A percentile compares a stretch with the other conserved stretches of the same genome.
Evolutionary conservation across 1,140 invertebrate species (phyloP).

Genomic region (Micrasema minimum): DNA sequence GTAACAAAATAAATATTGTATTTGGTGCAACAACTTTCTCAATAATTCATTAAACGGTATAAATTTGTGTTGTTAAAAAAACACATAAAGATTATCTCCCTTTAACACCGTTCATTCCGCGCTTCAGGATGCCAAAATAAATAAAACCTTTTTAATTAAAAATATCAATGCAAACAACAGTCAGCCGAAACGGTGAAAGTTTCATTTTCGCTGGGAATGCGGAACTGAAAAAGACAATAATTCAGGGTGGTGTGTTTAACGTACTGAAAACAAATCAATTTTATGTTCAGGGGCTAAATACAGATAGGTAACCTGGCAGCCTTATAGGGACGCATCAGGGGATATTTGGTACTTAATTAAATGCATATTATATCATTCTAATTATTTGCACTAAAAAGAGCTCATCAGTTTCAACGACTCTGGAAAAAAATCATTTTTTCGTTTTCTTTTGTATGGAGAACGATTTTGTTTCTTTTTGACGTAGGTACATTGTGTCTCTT

Average conservation of each 20-base stretch:
- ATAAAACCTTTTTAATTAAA: constrained; percentile 30
- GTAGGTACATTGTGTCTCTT: neutral
- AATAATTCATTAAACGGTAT: too few species aligned
- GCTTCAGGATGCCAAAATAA: neutral
- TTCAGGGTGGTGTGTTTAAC: constrained; percentile 11
- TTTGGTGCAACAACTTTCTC: too few species aligned
- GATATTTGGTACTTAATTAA: too few species aligned
- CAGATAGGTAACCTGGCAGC: too few species aligned
- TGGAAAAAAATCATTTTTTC: too few species aligned
- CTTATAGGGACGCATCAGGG: too few species aligned
- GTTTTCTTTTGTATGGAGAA: too few species aligned
- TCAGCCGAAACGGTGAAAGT: constrained; percentile 16
- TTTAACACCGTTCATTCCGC: neutral
- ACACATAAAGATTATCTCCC: constrained; percentile 24
- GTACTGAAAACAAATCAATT: constrained; percentile 41
- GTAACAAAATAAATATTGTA: too few species aligned
- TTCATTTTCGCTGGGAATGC: neutral
- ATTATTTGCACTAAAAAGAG: too few species aligned
- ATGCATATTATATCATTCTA: too few species aligned
- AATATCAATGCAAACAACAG: constrained; percentile 26
- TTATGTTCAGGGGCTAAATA: constrained; percentile 18
- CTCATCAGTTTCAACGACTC: too few species aligned
- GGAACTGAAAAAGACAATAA: constrained; percentile 26
- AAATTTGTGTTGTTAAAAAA: neutral
- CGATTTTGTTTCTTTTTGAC: too few species aligned